Percentiles rank a stretch among this genome's conserved stretches.
These are phyloP conservation scores for Synergus itoensis DNA, from an alignment of 2,888 invertebrate genomes.

Conservation along the genomic window DNA sequence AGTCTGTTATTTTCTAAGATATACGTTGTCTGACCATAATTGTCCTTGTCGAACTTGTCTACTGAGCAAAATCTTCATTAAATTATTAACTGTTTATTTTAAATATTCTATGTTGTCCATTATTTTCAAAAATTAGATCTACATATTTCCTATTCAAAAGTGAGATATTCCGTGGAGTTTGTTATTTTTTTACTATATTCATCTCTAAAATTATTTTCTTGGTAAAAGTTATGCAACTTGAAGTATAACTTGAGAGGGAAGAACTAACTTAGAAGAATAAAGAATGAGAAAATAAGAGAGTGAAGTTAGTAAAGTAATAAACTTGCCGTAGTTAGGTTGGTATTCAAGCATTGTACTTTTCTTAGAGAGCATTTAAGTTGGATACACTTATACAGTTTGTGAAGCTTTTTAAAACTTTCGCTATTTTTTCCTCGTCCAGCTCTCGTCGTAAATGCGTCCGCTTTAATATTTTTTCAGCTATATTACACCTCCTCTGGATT, in stretches of 20 bases:
- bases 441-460: constrained; percentile 37
- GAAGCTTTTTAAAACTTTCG: constrained; percentile 40
- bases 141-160: too few relatives aligned
- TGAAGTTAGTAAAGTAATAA: constrained; percentile 41
- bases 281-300: constrained; percentile 37
- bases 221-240: neutral
- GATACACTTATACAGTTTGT: constrained; percentile 40
- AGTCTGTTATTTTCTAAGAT: too few relatives aligned
- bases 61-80: too few relatives aligned
- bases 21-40: too few relatives aligned
- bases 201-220: constrained; percentile 13
- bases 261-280: constrained; percentile 33
- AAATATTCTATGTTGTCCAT: too few relatives aligned
- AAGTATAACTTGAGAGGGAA: constrained; percentile 24
- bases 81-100: too few relatives aligned
- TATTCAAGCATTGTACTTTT: constrained; percentile 42
- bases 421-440: constrained; percentile 41
- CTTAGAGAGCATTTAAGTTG: constrained; percentile 38
- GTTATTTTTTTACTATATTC: neutral
- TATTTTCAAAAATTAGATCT: too few relatives aligned
- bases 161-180: too few relatives aligned
- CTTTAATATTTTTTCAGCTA: constrained; percentile 41
- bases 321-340: constrained; percentile 41
- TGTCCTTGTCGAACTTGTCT: too few relatives aligned
- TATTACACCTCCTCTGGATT: constrained; percentile 36